phyloP scores from a whole-genome alignment of 2,113 vertebrate genomes.

The Bathybates hornii region DNA sequence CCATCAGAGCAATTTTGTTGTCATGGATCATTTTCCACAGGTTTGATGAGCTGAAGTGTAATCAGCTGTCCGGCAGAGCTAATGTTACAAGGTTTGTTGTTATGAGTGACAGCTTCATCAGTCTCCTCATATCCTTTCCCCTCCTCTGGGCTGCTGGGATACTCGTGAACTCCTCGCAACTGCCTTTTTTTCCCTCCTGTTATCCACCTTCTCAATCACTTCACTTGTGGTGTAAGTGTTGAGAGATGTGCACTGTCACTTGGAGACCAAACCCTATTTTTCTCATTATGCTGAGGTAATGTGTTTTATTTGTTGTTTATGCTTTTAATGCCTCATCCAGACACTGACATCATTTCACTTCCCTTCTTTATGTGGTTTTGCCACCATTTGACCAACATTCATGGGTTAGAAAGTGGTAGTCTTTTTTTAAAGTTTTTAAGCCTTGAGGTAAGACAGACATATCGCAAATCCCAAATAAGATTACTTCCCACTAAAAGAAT shows the following conservation, averaged over 20 bases:
- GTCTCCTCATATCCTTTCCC: neutral
- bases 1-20: conserved; percentile 48
- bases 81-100: neutral
- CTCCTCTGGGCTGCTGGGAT: conserved; percentile 1
- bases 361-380: conserved; percentile 42
- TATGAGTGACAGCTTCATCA: conserved; percentile 28
- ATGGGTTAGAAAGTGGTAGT: conserved; percentile 12
- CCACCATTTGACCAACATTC: conserved; percentile 33
- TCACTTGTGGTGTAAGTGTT: conserved; percentile 25
- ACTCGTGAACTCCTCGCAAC: neutral
- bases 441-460: conserved; percentile 36
- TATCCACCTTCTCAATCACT: conserved; percentile 21
- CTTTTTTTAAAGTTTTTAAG: neutral
- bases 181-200: neutral
- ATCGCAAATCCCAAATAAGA: conserved; percentile 39
- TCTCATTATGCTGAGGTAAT: conserved; percentile 60
- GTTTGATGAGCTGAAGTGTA: conserved; percentile 36
- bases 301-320: conserved; percentile 53
- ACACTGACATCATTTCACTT: conserved; percentile 54
- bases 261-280: conserved; percentile 13
- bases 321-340: conserved; percentile 43
- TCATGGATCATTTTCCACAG: conserved; percentile 50
- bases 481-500: conserved; percentile 42
- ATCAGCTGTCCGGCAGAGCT: conserved; percentile 38
- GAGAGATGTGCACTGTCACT: conserved; percentile 39